Base-by-base conservation (phyloP, 2,888 invertebrate species). In the Axea sp. region DNA sequence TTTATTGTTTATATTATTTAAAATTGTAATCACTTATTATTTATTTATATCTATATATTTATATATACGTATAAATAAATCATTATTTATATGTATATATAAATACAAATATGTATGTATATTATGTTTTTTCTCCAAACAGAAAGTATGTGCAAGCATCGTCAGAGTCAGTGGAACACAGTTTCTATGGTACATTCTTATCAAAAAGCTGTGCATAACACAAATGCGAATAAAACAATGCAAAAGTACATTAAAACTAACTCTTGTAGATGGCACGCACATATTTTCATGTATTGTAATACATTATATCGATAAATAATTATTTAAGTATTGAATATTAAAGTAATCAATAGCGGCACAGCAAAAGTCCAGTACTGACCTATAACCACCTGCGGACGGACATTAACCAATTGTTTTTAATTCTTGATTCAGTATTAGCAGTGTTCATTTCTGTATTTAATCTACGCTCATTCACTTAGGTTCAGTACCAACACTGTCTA, bases 321-420 rank as follows among this genome's bases (percentile, higher is more conserved):
- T 62, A 51, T 65, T 65, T 68, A 65, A 68, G 68, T 75, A 71
- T 60, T 64, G 60, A 39, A 49, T 65, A 59, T 68, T 76, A 80
- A 80, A 80, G 74, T 82, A 83, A 83, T 81, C 81, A 82, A 84
- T 84, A 86, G 86, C 86, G 83, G 86, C 84, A 87, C 84, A 87
- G 83, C 83, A 72, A 85, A 86, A 87, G 86, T 87, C 87, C 85
- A 82, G 87, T 87, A 87, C 87, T 87, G 87, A 87, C 87, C 87
- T 87, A 87, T 87, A 87, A 87, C 83, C 84, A 87, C 81, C 83
- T 84, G 86, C 86, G 85, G 86, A 86, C 86, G 86, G 86, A 86
- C 84, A 83, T 83, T 83, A 82, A 83, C 81, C 55, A 76, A 37
- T 57, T 65, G 60, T 67, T 33, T 57, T 55, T 43, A 45, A 30